phyloP scores from a whole-genome alignment of 1,140 invertebrate genomes.

The Neodiprion virginianus region DNA sequence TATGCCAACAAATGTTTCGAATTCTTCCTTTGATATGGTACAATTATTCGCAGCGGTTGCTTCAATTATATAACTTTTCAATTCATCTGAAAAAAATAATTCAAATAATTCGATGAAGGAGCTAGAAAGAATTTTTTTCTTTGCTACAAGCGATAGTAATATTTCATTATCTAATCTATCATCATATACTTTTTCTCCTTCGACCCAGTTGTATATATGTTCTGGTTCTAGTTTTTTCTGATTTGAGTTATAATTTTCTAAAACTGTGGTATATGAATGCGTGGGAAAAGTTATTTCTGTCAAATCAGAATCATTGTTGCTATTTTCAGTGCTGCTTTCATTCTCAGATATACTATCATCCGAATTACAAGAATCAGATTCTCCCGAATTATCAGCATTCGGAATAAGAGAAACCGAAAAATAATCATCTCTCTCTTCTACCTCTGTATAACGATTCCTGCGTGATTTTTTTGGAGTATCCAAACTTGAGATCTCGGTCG shows the following conservation, averaged over 20 bases:
- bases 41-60: conserved; percentile 21
- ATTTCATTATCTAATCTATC: conserved; percentile 18
- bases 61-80: conserved; percentile 30
- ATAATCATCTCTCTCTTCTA: too few species aligned
- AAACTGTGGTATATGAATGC: conserved; percentile 19
- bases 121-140: conserved; percentile 23
- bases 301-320: too few species aligned
- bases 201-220: conserved; percentile 24
- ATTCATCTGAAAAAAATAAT: not conserved
- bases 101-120: conserved; percentile 27
- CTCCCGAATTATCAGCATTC: too few species aligned
- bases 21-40: conserved; percentile 20
- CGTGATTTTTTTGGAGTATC: too few species aligned
- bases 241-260: conserved; percentile 23
- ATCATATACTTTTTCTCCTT: conserved; percentile 24
- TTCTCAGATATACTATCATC: too few species aligned
- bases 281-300: not conserved
- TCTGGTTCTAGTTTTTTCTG: conserved; percentile 29
- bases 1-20: conserved; percentile 30
- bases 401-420: too few species aligned
- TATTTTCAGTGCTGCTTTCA: too few species aligned
- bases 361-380: too few species aligned
- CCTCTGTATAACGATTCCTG: too few species aligned
- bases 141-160: conserved; percentile 25
- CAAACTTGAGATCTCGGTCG: too few species aligned